phyloP scores from a whole-genome alignment of 2,797 vertebrate genomes.

The Xyrichtys novacula region DNA sequence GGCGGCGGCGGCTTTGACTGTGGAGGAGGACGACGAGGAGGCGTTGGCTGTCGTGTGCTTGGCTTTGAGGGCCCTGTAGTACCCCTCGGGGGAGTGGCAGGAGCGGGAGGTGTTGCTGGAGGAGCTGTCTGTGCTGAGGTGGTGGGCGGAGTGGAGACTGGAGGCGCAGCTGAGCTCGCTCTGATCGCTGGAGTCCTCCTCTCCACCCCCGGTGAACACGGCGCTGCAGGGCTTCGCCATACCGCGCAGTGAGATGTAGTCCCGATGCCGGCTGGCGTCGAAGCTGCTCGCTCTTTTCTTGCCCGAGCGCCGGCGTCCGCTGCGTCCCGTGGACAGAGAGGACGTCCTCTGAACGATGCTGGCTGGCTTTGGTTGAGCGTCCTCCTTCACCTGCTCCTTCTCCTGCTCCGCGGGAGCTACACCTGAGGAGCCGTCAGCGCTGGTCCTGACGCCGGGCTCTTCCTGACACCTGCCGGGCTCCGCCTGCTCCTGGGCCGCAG shows the following conservation, averaged over 20 bases:
- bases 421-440: slow-evolving; percentile 69
- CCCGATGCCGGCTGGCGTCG: slow-evolving; percentile 93
- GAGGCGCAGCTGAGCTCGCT: slow-evolving; percentile 97
- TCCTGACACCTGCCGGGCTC: slow-evolving; percentile 56
- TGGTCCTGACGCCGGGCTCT: slow-evolving; percentile 69
- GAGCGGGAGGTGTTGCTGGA: slow-evolving; percentile 94
- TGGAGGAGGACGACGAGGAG: slow-evolving; percentile 63
- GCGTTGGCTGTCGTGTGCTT: slow-evolving; percentile 82
- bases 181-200: slow-evolving; percentile 97
- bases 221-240: slow-evolving; percentile 93
- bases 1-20: slow-evolving; percentile 71
- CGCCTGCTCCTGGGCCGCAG: slow-evolving; percentile 55
- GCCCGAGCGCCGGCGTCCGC: slow-evolving; percentile 88
- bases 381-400: slow-evolving; percentile 83
- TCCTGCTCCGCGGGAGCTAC: slow-evolving; percentile 74
- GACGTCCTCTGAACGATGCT: slow-evolving; percentile 91
- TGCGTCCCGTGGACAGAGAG: slow-evolving; percentile 82
- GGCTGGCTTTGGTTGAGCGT: slow-evolving; percentile 86
- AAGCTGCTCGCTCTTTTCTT: slow-evolving; percentile 99
- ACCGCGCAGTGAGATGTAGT: slow-evolving; percentile 90
- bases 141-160: slow-evolving; percentile 93
- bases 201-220: slow-evolving; percentile 87
- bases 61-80: slow-evolving; percentile 88
- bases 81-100: slow-evolving; percentile 93
- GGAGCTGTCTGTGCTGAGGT: slow-evolving; percentile 95